Base-by-base conservation (phyloP, 2,888 invertebrate species). In the Tryphoninae sp. region DNA sequence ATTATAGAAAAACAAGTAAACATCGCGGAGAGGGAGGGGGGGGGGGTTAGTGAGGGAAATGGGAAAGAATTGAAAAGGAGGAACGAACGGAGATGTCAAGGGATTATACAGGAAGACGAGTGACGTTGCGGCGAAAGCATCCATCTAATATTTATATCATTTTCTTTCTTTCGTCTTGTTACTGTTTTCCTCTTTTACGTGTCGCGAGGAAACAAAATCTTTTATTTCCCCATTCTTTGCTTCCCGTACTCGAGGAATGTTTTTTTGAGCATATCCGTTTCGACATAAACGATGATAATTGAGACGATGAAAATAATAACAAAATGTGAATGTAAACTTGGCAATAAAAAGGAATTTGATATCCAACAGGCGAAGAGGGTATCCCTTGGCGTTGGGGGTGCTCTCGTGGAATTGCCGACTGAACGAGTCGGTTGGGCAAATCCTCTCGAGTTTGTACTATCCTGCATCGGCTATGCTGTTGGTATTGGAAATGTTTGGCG, bases 401-500 rank as follows among this genome's bases (percentile, higher is more conserved):
- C 87, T 78, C 82, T 88, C 84, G 88, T 88, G 76, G 88, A 87
- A 75, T 84, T 87, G 62, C 83, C 86, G 74, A 72, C 61, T 4
- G 92, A 92, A 55, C 91, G 94, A 83, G 94, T 93, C 6, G 92
- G 92, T 78, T 95, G 95, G 95, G 94, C 93, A 75, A 93, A 93
- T 58, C 95, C 95, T 8, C 83, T 95, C 88, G 96, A 96, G 93
- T 96, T 96, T 89, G 94, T 96, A 81, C 93, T 96, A 87, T 95
- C 96, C 71, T 96, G 96, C 90, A 93, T 96, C 83, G 96, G 96
- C 53, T 96, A 96, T 87, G 96, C 96, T 51, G 95, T 96, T 64
- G 96, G 96, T 61, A 93, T 96, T 82, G 96, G 96, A 81, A 96
- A 96, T 90, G 96, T 96, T 64, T 96, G 96, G 96, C 93, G 96